phyloP scores from a whole-genome alignment of 92 coral and sea anemone genomes.

The Palythoa heliodiscus region DNA sequence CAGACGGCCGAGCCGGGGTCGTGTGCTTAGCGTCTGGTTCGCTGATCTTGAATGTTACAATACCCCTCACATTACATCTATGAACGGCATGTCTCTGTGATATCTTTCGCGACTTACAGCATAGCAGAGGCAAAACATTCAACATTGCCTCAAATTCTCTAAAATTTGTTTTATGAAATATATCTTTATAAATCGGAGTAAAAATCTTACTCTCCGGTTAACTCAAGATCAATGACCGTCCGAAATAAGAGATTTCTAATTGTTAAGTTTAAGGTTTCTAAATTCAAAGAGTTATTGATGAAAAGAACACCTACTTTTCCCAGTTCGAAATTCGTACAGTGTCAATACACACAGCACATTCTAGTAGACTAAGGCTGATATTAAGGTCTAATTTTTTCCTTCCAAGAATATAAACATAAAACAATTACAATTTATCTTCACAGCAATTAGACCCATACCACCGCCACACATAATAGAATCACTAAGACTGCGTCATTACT shows the following conservation, averaged over 20 bases:
- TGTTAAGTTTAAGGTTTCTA: slow-evolving; percentile 15
- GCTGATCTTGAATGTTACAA: neutral
- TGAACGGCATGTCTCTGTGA: neutral
- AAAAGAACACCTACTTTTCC: neutral
- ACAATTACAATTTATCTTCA: too few species aligned
- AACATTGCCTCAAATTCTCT: neutral
- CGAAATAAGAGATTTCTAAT: neutral
- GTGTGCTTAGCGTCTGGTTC: slow-evolving; percentile 19
- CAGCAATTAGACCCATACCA: too few species aligned
- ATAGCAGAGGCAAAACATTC: neutral
- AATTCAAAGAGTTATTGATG: slow-evolving; percentile 40
- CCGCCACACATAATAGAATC: too few species aligned
- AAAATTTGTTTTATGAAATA: too few species aligned
- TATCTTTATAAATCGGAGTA: neutral
- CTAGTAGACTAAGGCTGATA: neutral
- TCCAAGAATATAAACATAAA: neutral
- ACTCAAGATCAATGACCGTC: neutral
- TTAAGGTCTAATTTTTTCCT: neutral
- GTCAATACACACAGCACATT: neutral
- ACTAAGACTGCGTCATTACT: too few species aligned
- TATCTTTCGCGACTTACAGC: neutral
- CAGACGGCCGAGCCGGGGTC: slow-evolving; percentile 15
- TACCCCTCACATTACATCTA: slow-evolving; percentile 35
- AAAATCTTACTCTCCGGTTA: neutral
- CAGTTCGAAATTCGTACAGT: neutral